Base-by-base conservation (phyloP, 2,113 vertebrate genomes). In the Perca fluviatilis region DNA sequence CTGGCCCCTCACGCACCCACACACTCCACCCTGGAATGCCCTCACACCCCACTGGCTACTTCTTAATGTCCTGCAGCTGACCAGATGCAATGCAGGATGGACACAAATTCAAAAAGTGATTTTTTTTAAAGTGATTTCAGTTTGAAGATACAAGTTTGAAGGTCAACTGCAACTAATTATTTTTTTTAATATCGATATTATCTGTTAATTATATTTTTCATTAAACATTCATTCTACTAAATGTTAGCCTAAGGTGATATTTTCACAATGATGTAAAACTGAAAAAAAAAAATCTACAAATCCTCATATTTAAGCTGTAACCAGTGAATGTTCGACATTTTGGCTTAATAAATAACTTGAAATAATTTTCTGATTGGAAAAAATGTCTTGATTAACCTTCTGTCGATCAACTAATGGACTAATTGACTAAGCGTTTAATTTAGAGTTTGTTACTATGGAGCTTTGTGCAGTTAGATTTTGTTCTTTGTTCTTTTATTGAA, bases 31-130 rank as follows among this genome's bases (percentile, higher is more conserved):
- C 88, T 25, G 76, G 88, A 93, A 96, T 95, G 94, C 94, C 90
- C 82, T 94, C 90, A 94, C 95, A 95, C 90, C 89, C 95, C 93
- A 95, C 89, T 64, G 89, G 95, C 95, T 96, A 93, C 95, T 96
- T 95, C 95, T 95, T 95, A 96, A 96, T 96, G 96, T 95, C 91
- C 94, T 94, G 92, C 92, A 92, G 75, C 93, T 82, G 77, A 88
- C 87, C 84, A 95, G 94, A 95, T 94, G 88, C 81, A 53, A 95
- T 91, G 76, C 72, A 87, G 93, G 93, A 90, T 93, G 95, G 93
- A 93, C 92, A 91, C 88, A 89, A 84, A 91, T 94, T 91, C 16
- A 46, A 16, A 54, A 43, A 56, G 4, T 77, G 27, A 27, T 27
- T 27, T 66, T 54, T 79, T 10, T 69, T 68, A 72, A 57, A 8